Evolutionary conservation across 2,113 vertebrate genomes (phyloP), one percentile per base, ranked within the genome.

Genomic region (Rhagologus leucostigma): DNA sequence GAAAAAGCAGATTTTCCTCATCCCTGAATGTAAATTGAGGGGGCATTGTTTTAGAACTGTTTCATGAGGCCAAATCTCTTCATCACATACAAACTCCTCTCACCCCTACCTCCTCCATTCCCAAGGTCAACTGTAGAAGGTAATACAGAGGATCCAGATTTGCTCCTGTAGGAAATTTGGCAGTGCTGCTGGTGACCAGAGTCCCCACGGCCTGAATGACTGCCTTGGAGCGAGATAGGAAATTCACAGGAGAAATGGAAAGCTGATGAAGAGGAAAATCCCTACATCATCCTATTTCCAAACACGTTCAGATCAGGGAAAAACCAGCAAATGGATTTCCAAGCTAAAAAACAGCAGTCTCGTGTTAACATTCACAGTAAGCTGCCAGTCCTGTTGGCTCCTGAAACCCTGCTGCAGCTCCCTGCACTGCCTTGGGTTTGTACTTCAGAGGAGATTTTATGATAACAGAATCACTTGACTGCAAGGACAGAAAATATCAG

Each of bases 261-360:
- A 94, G 71, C 60, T 64, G 52, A 80, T 67, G 35, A 94, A 50
- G 5, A 95, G 63, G 79, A 95, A 97, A 95, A 86, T 42, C 82
- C 59, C 64, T 59, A 9, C 35, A 49, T 41, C 55, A 77, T 55
- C 44, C 39, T 71, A 55, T 74, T 88, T 93, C 79, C 82, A 84
- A 82, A 87, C 63, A 91, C 0, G 0, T 75, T 68, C 24, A 9
- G 47, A 60, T 41, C 33, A 60, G 64, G 71, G 56, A 42, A 93
- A 93, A 85, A 90, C 0, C 24, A 79, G 42, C 35, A 88, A 95
- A 79, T 33, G 39, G 56, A 77, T 91, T 91, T 93, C 90, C 91
- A 88, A 69, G 82, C 62, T 44, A 41, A 80, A 24, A 67, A 91
- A 80, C 8, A 94, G 50, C 84, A 81, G 26, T 7, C 47, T 50